Percentiles rank a stretch among this genome's conserved stretches.
Conservation (phyloP, 2,113 vertebrate species). For the Antechinus flavipes region DNA sequence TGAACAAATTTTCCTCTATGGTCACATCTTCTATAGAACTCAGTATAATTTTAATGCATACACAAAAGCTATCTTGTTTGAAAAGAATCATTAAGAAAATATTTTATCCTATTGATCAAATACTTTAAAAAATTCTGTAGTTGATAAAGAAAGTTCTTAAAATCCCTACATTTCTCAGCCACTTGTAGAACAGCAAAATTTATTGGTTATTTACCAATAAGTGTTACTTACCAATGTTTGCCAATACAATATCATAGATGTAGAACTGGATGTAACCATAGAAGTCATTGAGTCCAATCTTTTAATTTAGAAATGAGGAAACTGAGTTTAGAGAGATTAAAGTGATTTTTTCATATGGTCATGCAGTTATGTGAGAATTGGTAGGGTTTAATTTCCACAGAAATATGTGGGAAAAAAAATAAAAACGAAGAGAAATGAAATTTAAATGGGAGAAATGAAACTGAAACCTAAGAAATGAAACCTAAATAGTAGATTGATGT, state of each 20-base stretch:
- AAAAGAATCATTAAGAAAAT: background rate
- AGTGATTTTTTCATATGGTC: background rate
- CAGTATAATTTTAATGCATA: background rate
- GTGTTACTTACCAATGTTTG: too few relatives aligned
- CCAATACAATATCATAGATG: background rate
- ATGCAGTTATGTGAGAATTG: background rate
- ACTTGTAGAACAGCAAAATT: background rate
- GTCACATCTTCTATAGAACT: background rate
- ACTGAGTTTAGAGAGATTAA: background rate
- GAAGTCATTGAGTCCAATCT: background rate
- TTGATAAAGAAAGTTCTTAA: background rate
- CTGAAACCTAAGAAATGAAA: too few relatives aligned
- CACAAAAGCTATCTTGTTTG: background rate
- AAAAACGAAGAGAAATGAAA: too few relatives aligned
- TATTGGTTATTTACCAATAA: background rate
- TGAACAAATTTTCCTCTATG: background rate
- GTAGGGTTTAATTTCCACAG: too few relatives aligned
- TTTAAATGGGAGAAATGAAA: too few relatives aligned
- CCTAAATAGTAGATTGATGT: too few relatives aligned
- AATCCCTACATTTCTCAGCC: background rate
- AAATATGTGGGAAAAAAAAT: too few relatives aligned
- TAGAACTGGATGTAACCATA: background rate
- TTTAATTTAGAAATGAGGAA: background rate
- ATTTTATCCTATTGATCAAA: background rate
- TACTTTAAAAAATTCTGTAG: background rate